Conservation (phyloP, 2,888 invertebrate species). For the Oscheius sp. region DNA sequence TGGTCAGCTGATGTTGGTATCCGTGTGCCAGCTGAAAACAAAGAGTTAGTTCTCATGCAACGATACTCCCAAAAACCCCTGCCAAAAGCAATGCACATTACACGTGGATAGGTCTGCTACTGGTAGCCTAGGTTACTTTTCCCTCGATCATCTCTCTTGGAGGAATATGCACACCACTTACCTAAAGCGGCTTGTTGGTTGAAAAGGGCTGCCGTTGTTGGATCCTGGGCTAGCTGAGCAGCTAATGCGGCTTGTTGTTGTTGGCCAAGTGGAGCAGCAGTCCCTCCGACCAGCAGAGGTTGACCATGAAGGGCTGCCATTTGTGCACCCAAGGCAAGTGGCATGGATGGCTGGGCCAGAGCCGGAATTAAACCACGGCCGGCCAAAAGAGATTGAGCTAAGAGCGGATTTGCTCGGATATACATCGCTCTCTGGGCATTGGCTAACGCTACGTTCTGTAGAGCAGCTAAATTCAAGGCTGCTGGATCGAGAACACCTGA, state of each 20-base stretch:
- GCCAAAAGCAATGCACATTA: background rate
- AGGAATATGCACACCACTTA: slow-evolving; percentile 12
- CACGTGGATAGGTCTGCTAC: slow-evolving; percentile 7
- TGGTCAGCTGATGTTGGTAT: slow-evolving; percentile 49
- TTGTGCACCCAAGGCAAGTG: slow-evolving; percentile 10
- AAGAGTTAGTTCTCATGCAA: too few species aligned
- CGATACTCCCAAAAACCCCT: too few species aligned
- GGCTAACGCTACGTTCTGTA: slow-evolving; percentile 38
- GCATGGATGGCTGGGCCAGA: slow-evolving; percentile 12
- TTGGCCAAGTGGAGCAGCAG: slow-evolving; percentile 3
- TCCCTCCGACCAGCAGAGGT: slow-evolving; percentile 44
- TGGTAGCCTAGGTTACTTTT: too few species aligned
- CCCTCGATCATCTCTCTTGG: background rate
- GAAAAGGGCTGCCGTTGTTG: slow-evolving; percentile 38
- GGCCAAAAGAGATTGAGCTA: slow-evolving; percentile 47
- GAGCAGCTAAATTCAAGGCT: slow-evolving; percentile 48
- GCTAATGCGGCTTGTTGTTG: slow-evolving; percentile 12
- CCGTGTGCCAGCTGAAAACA: slow-evolving; percentile 44
- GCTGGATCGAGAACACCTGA: slow-evolving; percentile 47
- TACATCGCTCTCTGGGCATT: slow-evolving; percentile 50
- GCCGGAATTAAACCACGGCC: slow-evolving; percentile 37
- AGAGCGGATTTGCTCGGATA: slow-evolving; percentile 42
- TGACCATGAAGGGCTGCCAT: slow-evolving; percentile 45
- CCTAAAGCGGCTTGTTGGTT: slow-evolving; percentile 54
- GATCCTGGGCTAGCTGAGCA: slow-evolving; percentile 39